Percentiles rank a stretch among this genome's conserved stretches.
Evolutionary conservation across 2,113 vertebrate species (phyloP).

Genomic region (Cyanistes caeruleus): DNA sequence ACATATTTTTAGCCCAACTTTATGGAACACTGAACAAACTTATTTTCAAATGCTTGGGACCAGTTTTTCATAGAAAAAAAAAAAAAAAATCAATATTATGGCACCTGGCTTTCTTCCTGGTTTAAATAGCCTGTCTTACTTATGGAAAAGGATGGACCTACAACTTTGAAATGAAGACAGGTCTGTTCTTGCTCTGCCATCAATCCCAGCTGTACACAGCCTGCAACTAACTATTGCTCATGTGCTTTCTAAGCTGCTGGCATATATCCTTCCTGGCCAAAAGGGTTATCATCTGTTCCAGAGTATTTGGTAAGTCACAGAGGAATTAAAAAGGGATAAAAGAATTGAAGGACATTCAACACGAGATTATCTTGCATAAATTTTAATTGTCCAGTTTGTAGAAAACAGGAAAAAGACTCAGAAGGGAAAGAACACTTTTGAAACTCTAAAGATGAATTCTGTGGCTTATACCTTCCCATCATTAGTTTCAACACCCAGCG

Average conservation of each 20-base stretch:
- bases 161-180: background rate
- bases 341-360: background rate
- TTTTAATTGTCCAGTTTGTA: background rate
- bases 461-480: background rate
- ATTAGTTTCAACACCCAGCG: background rate
- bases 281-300: background rate
- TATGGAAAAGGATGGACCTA: background rate
- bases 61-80: background rate
- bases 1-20: background rate
- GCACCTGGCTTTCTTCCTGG: background rate
- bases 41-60: background rate
- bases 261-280: background rate
- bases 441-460: background rate
- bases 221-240: background rate
- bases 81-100: background rate
- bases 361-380: background rate
- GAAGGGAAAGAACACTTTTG: background rate
- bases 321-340: background rate
- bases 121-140: constrained; percentile 7
- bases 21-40: background rate
- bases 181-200: background rate
- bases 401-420: background rate
- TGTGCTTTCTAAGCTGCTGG: background rate
- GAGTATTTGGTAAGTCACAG: background rate
- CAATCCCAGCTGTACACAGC: background rate